Percentiles rank a stretch among this genome's conserved stretches.
phyloP scores from a whole-genome alignment of 30 jellyfish, hydroid and myxozoan genomes.

The Hydra vulgaris region DNA sequence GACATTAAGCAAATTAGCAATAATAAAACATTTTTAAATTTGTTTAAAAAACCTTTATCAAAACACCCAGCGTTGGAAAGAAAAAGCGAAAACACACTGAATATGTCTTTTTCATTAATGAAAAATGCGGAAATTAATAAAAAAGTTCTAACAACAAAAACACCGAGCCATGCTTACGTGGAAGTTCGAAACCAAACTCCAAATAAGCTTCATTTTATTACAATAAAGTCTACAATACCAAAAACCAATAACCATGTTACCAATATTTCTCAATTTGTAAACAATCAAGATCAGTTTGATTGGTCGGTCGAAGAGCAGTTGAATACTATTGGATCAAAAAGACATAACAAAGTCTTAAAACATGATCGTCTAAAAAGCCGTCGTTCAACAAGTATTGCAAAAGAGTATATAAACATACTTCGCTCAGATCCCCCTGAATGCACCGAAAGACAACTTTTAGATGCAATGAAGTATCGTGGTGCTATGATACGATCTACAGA shows the following conservation, averaged over 20 bases:
- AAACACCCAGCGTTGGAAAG: not conserved
- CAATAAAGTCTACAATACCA: not conserved
- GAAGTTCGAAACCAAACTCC: not conserved
- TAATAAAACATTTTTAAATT: not conserved
- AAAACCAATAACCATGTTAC: not conserved
- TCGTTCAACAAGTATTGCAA: conserved; percentile 89
- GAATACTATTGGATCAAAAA: not conserved
- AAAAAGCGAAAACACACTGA: conserved; percentile 1
- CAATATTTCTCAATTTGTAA: not conserved
- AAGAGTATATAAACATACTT: conserved; percentile 75
- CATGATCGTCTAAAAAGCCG: conserved; percentile 38
- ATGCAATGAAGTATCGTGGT: conserved; percentile 82
- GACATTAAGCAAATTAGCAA: no score
- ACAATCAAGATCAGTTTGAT: not conserved
- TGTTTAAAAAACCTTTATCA: not conserved
- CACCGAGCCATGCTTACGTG: not conserved
- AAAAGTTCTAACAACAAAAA: no score
- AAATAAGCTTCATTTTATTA: not conserved
- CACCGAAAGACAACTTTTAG: conserved; percentile 72
- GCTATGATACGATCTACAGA: conserved; percentile 81
- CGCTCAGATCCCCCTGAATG: conserved; percentile 99
- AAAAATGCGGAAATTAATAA: not conserved
- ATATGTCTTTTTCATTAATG: not conserved
- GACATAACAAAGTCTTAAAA: not conserved
- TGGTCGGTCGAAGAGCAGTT: not conserved